Evolutionary conservation across 2,888 invertebrate species (phyloP).

Genomic region (Leptopilina drosophilae): DNA sequence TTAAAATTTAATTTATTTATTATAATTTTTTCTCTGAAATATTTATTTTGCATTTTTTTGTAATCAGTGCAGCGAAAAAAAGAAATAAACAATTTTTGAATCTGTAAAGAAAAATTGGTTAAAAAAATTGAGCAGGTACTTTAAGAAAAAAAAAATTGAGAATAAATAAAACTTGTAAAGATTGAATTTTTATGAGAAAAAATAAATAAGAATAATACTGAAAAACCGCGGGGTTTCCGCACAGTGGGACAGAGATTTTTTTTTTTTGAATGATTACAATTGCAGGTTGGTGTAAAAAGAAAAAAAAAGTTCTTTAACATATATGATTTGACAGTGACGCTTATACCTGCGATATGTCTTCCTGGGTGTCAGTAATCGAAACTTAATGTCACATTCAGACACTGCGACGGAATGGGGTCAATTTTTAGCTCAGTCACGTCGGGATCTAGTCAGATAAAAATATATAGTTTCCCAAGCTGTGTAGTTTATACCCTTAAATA

Average conservation of each 20-base stretch:
- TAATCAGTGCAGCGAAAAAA: too few relatives aligned
- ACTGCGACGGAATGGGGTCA: conserved; percentile 48
- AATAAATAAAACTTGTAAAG: too few relatives aligned
- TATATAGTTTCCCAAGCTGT: conserved; percentile 17
- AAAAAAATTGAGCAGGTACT: too few relatives aligned
- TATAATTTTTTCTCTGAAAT: too few relatives aligned
- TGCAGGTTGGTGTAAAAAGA: conserved; percentile 10
- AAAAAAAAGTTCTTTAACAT: conserved; percentile 24
- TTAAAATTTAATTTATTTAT: too few relatives aligned
- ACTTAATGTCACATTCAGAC: conserved; percentile 47
- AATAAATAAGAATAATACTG: not conserved
- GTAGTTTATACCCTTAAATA: not conserved
- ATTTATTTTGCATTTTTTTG: too few relatives aligned
- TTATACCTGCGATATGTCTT: conserved; percentile 45
- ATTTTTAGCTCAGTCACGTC: conserved; percentile 43
- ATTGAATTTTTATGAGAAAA: not conserved
- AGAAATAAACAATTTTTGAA: not conserved
- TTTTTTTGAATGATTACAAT: conserved; percentile 19
- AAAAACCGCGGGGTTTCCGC: not conserved
- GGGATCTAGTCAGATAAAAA: conserved; percentile 19
- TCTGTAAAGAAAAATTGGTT: not conserved
- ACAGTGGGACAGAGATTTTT: not conserved
- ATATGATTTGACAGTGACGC: conserved; percentile 40
- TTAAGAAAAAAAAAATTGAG: too few relatives aligned
- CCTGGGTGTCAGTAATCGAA: conserved; percentile 43